phyloP scores from a whole-genome alignment of 1,140 invertebrate species.

The Heliconius hermathena region DNA sequence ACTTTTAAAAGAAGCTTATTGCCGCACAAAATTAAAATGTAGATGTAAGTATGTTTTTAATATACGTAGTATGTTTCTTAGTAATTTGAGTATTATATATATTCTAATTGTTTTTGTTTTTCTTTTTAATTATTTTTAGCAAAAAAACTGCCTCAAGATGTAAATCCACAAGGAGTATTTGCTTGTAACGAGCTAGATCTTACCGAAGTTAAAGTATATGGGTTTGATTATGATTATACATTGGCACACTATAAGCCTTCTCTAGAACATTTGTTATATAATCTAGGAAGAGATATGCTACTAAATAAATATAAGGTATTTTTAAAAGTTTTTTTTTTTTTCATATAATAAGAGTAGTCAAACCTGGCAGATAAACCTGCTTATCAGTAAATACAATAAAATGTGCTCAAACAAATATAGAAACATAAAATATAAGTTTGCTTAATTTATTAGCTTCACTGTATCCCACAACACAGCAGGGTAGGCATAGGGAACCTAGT shows the following conservation, averaged over 20 bases:
- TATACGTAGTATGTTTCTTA: not conserved
- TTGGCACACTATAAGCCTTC: constrained; percentile 96
- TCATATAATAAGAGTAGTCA: not conserved
- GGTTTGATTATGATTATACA: constrained; percentile 99
- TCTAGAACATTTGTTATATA: constrained; percentile 95
- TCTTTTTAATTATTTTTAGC: constrained; percentile 81
- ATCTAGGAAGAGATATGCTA: constrained; percentile 93
- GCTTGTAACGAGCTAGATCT: constrained; percentile 98
- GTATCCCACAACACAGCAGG: too few species aligned
- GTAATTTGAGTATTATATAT: not conserved
- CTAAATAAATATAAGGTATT: constrained; percentile 93
- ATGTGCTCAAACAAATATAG: not conserved
- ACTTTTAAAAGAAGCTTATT: constrained; percentile 78
- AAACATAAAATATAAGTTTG: not conserved
- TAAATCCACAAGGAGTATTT: constrained; percentile 93
- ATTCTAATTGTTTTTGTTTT: not conserved
- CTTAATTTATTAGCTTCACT: too few species aligned
- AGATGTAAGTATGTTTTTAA: constrained; percentile 70
- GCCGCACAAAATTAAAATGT: constrained; percentile 78
- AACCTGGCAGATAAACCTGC: not conserved
- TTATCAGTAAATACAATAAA: not conserved
- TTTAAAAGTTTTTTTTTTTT: not conserved
- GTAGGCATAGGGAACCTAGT: too few species aligned
- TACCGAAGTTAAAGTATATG: constrained; percentile 96
- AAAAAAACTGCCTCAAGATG: constrained; percentile 93